A percentile compares a stretch with the other conserved stretches of the same genome.
Evolutionary conservation across 2,797 vertebrate genomes (phyloP).

Genomic region (Syndactyla subalaris): DNA sequence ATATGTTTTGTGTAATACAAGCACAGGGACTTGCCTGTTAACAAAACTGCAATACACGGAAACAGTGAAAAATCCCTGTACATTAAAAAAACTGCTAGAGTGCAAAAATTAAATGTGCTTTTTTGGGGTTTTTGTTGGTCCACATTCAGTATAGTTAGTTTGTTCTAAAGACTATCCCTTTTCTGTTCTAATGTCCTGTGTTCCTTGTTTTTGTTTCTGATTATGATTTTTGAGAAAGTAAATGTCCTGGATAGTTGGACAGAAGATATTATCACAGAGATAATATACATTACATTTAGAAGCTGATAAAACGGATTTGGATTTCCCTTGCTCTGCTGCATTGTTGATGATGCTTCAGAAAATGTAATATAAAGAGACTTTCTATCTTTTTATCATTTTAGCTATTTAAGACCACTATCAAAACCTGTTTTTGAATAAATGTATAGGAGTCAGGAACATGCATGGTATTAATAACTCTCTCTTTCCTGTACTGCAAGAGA

Average conservation of each 20-base stretch:
- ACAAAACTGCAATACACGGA: conserved; percentile 42
- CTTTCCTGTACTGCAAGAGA: not conserved
- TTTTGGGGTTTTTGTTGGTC: not conserved
- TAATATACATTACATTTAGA: not conserved
- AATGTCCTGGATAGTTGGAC: not conserved
- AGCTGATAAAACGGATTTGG: not conserved
- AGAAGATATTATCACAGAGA: not conserved
- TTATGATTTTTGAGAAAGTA: not conserved
- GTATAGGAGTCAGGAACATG: not conserved
- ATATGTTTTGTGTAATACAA: conserved; percentile 25
- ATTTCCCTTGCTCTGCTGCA: conserved; percentile 1
- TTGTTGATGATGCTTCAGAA: conserved; percentile 1
- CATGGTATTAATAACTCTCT: not conserved
- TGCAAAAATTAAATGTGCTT: conserved; percentile 12
- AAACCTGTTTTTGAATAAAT: not conserved
- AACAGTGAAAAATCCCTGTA: conserved; percentile 25
- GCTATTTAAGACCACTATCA: not conserved
- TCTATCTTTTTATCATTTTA: not conserved
- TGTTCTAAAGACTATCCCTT: not conserved
- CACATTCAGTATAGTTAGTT: not conserved
- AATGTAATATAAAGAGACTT: conserved; percentile 2
- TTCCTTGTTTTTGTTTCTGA: not conserved
- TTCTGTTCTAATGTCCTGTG: not conserved
- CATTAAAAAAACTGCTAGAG: conserved; percentile 22
- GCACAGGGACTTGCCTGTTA: conserved; percentile 32